These are phyloP conservation scores for Sitobion miscanthi DNA, from an alignment of 1,140 invertebrate species.

Conservation along the genomic window DNA sequence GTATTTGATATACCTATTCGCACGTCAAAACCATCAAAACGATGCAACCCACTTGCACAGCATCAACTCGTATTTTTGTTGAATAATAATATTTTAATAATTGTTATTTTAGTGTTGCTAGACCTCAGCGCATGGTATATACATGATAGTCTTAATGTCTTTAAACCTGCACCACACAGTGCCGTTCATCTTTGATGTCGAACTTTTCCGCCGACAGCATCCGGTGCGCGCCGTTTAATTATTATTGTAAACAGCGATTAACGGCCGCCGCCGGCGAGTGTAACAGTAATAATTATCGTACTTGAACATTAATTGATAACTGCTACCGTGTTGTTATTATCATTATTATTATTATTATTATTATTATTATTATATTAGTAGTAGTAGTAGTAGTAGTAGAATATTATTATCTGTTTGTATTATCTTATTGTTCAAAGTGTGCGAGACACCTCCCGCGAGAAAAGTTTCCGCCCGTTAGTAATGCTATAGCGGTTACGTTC, in stretches of 20 bases:
- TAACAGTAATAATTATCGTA: neutral
- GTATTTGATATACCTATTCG: neutral
- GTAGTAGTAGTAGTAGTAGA: too few species aligned
- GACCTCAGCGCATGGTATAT: neutral
- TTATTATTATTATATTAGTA: neutral
- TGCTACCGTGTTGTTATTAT: neutral
- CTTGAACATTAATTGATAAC: slow-evolving; percentile 6
- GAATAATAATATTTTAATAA: too few species aligned
- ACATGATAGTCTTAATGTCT: neutral
- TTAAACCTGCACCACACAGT: neutral
- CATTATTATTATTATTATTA: neutral
- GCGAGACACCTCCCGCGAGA: neutral
- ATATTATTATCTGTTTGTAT: slow-evolving; percentile 18
- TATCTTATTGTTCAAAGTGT: neutral
- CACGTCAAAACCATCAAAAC: too few species aligned
- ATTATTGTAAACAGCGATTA: neutral
- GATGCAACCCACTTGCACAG: neutral
- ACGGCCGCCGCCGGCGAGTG: neutral
- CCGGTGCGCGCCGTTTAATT: neutral
- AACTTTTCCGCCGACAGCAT: neutral
- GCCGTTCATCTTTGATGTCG: slow-evolving; percentile 6
- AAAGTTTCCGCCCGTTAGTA: neutral
- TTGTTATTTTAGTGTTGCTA: neutral
- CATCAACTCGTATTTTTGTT: neutral
- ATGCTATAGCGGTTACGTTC: neutral